Evolutionary conservation across 1,140 invertebrate genomes (phyloP), one percentile per base, ranked within the genome.

Genomic region (Drosophila albomicans): DNA sequence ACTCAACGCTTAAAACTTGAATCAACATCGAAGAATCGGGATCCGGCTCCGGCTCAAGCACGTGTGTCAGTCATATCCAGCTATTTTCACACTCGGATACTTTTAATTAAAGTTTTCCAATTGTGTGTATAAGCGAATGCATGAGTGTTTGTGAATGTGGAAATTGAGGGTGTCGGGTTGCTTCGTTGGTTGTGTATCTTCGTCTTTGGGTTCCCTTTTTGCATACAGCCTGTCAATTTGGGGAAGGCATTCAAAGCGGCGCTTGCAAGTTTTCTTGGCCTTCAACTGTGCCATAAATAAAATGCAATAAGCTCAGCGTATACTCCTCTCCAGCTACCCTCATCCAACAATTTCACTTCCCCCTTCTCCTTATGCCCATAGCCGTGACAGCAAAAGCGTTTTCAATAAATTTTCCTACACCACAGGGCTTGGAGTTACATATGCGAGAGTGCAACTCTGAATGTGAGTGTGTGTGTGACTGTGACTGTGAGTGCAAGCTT

Each of bases 31-130:
- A 25, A 25, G 46, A 16, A 20, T 46, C 15, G 48, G 48, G 48
- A 25, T 13, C 4, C 7, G 52, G 15, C 20, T 41, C 20, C 7
- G 52, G 32, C 20, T 41, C 8, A 2, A 41, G 35, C 57, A 43
- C 57, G 45, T 35, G 59, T 68, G 15, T 3, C 20, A 61, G 16
- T 66, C 61, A 45, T 8, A 20, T 15, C 15, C 65, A 25, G 15
- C 48, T 59, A 48, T 59, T 75, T 68, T 61, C 66, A 71, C 67
- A 70, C 49, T 35, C 38, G 52, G 43, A 32, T 51, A 64, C 74
- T 67, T 79, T 79, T 79, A 79, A 79, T 79, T 79, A 79, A 79
- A 79, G 74, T 79, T 79, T 77, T 72, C 38, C 77, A 67, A 79
- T 77, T 73, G 30, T 35, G 4, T 48, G 35, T 45, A n/a, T 46